phyloP scores from a whole-genome alignment of 2,113 vertebrate species.

The Sturnus vulgaris region DNA sequence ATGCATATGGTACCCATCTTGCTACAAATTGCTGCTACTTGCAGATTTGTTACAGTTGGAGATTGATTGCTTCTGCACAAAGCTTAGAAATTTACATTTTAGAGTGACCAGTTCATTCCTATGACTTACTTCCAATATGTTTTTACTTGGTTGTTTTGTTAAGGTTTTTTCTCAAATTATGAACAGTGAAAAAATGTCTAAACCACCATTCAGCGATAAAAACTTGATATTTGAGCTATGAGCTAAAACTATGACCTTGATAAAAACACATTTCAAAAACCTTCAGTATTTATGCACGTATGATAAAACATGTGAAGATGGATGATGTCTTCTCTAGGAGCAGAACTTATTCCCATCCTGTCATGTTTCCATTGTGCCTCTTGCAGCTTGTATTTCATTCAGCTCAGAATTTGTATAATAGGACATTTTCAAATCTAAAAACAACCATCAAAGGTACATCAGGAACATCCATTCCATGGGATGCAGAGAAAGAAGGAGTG shows the following conservation, averaged over 20 bases:
- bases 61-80: neutral
- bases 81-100: neutral
- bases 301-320: neutral
- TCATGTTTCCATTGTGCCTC: neutral
- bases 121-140: neutral
- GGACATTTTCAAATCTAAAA: neutral
- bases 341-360: neutral
- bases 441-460: neutral
- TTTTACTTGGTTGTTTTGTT: neutral
- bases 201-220: rapidly evolving
- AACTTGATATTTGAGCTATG: neutral
- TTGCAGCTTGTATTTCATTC: neutral
- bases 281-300: neutral
- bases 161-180: neutral
- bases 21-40: neutral
- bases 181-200: neutral
- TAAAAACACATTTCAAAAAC: neutral
- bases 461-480: neutral
- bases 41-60: neutral
- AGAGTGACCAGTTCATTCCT: neutral
- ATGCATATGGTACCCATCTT: neutral
- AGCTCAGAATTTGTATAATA: neutral
- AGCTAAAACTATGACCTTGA: neutral
- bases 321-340: neutral
- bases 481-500: rapidly evolving